Evolutionary conservation across 2,888 invertebrate genomes (phyloP).

Genomic region (Elysia crispata): DNA sequence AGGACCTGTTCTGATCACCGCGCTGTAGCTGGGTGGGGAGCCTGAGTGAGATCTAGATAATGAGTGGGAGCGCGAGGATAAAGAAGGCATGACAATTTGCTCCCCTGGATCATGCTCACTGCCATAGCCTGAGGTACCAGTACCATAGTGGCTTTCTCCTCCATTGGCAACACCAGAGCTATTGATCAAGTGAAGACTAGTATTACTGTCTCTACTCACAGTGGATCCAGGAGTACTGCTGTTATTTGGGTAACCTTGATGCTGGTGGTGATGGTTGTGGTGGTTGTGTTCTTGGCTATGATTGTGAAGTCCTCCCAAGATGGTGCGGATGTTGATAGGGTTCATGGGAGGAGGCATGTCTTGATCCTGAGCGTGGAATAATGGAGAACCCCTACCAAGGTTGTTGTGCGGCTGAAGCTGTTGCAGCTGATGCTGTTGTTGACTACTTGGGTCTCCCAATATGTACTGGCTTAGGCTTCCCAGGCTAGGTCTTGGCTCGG

Average conservation of each 20-base stretch:
- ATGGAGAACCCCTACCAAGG: conserved; percentile 22
- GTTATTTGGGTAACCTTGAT: background rate
- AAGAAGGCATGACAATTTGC: conserved; percentile 58
- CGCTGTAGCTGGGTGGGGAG: conserved; percentile 69
- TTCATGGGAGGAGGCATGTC: conserved; percentile 70
- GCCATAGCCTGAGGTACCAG: conserved; percentile 69
- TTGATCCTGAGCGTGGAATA: background rate
- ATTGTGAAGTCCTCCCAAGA: conserved; percentile 62
- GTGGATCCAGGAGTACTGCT: conserved; percentile 36
- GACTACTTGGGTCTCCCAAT: conserved; percentile 50
- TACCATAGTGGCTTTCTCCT: conserved; percentile 65
- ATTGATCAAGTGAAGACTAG: conserved; percentile 46
- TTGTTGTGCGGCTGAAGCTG: conserved; percentile 34
- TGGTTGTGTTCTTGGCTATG: background rate
- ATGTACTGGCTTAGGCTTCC: conserved; percentile 69
- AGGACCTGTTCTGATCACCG: conserved; percentile 71
- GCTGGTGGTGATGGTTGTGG: background rate
- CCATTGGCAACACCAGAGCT: conserved; percentile 46
- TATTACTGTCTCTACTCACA: conserved; percentile 49
- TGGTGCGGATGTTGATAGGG: conserved; percentile 66
- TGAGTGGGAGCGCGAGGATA: conserved; percentile 55
- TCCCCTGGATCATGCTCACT: conserved; percentile 72
- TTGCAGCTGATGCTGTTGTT: conserved; percentile 5
- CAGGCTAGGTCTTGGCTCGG: conserved; percentile 58
- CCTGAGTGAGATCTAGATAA: conserved; percentile 50